Base-by-base conservation (phyloP, 2,113 vertebrate genomes). In the Jacana jacana region DNA sequence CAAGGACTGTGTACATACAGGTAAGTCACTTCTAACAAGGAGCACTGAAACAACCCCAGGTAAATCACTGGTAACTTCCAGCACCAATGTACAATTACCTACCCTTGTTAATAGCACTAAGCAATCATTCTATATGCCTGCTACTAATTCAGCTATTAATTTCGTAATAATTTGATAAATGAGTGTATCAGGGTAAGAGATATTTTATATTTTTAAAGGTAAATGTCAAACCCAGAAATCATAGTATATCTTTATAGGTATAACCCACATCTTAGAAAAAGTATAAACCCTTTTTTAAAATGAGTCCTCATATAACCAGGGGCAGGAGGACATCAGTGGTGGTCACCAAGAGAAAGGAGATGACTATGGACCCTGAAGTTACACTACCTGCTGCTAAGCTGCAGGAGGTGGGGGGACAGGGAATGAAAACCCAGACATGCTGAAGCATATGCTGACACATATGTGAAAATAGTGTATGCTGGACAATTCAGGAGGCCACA, bases 361-460 rank as follows among this genome's bases (percentile, higher is more conserved):
- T 10, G 35, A 35, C 61, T 28, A 6, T 1, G 6, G 35, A 20
- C 52, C 94, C 61, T 89, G 42, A 60, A 66, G 28, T 40, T 63
- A 10, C 0, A 25, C 39, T n/a, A 40, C 27, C 40, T 81, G n/a
- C 82, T 79, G 30, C 54, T 44, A 17, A 84, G 55, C 23, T 54
- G 55, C 42, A 35, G 16, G 15, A 86, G 42, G 37, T 19, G 12
- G 10, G 51, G 5, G 11, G 11, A 15, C 22, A 58, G 19, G 39
- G 7, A 81, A 64, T 27, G 57, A 89, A 68, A 89, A 55, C 11
- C 14, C 51, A 89, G 42, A 54, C 0, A 9, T 55, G 42, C 46
- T 49, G 25, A 84, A 86, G 69, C 17, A 25, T 17, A 52, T 0
- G 1, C 16, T 33, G 17, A 14, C 13, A 72, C 0, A 0, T 12